Base-by-base conservation (phyloP, 2,888 invertebrate genomes). In the Ochropleura leucogaster region DNA sequence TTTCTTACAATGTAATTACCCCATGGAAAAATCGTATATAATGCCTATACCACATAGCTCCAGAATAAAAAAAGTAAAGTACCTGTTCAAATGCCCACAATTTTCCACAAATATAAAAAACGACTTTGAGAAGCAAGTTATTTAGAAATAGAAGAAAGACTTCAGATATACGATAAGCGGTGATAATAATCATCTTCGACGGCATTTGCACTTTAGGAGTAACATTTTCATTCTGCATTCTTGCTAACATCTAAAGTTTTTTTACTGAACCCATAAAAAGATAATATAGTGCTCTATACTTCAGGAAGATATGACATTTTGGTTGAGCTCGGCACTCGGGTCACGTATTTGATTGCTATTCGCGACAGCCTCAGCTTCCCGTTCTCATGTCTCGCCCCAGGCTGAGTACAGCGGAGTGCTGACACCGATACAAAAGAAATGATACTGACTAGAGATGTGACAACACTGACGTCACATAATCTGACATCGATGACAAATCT, bases 311-410 rank as follows among this genome's bases (percentile, higher is more conserved):
- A 67, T 68, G 49, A 64, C 64, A 57, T 74, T 46, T 57, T 53
- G 40, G 46, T 55, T 46, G 3, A n/a, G 20, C 44, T 65, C 49
- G n/a, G 46, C 44, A 82, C 57, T 67, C 68, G 20, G 46, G 49
- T 65, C 85, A 84, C 85, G 84, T 84, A 74, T 69, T 77, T 59
- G 62, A 80, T 83, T 80, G 72, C 64, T 67, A 72, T 70, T 79
- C 76, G 67, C 63, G 46, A 47, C 62, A 63, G 70, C 18, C 40
- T 14, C 68, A 68, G 76, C 84, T 57, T 72, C 82, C 14, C 62
- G 40, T 4, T 59, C 40, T 53, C 62, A 47, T 76, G 75, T 74
- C 62, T 30, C 55, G 55, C 47, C 30, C 49, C 18, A 60, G n/a
- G n/a, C n/a, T n/a, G n/a, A n/a, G n/a, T n/a, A n/a, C n/a, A n/a